Evolutionary conservation across 2,113 vertebrate species (phyloP).

Genomic region (Neotoma lepida): DNA sequence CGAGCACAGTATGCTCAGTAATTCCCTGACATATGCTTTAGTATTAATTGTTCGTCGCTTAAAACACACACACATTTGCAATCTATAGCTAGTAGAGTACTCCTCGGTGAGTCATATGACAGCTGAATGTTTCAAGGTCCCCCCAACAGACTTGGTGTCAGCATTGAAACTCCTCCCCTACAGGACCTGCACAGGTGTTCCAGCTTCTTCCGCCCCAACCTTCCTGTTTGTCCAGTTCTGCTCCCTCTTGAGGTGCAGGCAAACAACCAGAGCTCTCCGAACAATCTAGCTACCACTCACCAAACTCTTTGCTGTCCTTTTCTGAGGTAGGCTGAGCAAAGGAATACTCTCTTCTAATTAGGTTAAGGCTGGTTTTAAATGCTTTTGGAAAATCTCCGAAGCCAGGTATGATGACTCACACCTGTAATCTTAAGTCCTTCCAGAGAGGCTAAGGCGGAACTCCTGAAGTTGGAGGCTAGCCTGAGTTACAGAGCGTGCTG

Average conservation of each 20-base stretch:
- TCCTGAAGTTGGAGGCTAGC: neutral
- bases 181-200: neutral
- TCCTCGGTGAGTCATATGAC: neutral
- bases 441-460: neutral
- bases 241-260: neutral
- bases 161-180: neutral
- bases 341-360: slow-evolving; percentile 18
- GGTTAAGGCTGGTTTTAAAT: slow-evolving; percentile 14
- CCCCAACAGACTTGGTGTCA: neutral
- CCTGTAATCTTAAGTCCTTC: neutral
- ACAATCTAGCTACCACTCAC: neutral
- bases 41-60: slow-evolving; percentile 30
- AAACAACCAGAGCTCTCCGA: neutral
- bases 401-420: neutral
- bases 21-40: slow-evolving; percentile 45
- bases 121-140: neutral
- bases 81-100: neutral
- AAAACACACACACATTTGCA: slow-evolving; percentile 13
- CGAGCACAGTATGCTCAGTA: neutral
- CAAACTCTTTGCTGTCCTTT: neutral
- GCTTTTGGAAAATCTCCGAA: neutral
- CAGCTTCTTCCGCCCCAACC: neutral
- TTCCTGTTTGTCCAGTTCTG: neutral
- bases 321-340: neutral
- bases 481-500: neutral